A percentile compares a stretch with the other conserved stretches of the same genome.
phyloP scores from a whole-genome alignment of 2,797 vertebrate genomes.

The Protonibea diacanthus region DNA sequence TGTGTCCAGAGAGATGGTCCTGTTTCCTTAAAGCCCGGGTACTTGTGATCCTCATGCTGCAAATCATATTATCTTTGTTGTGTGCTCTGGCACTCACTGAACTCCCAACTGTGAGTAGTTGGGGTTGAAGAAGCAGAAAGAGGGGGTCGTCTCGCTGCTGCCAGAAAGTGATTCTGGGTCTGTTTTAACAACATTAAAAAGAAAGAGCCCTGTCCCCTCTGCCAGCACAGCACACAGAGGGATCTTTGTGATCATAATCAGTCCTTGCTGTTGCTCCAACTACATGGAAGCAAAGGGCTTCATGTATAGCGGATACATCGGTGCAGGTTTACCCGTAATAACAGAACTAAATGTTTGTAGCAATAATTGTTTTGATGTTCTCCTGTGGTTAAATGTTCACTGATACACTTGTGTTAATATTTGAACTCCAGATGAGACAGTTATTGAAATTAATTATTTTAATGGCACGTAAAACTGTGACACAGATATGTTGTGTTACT shows the following conservation, averaged over 20 bases:
- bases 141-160: constrained; percentile 44
- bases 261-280: constrained; percentile 39
- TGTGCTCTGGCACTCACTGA: constrained; percentile 13
- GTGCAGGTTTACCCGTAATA: not conserved
- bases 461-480: constrained; percentile 24
- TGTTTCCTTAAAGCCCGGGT: constrained; percentile 23
- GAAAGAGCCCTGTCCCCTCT: constrained; percentile 54
- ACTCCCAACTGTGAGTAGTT: constrained; percentile 41
- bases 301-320: constrained; percentile 20
- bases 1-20: constrained; percentile 8
- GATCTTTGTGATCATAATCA: constrained; percentile 65
- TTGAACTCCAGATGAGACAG: constrained; percentile 5
- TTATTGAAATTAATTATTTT: constrained; percentile 34
- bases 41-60: constrained; percentile 38
- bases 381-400: constrained; percentile 23
- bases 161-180: constrained; percentile 57
- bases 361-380: constrained; percentile 28
- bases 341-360: constrained; percentile 12
- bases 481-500: too few relatives aligned
- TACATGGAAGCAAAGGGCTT: constrained; percentile 24
- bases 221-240: constrained; percentile 67
- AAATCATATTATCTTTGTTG: constrained; percentile 41
- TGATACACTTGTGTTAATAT: constrained; percentile 16
- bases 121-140: constrained; percentile 37
- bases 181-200: constrained; percentile 62